Evolutionary conservation across 2,888 invertebrate species (phyloP), one percentile per base, ranked within the genome.

Genomic region (Pseudolycoriella hygida): DNA sequence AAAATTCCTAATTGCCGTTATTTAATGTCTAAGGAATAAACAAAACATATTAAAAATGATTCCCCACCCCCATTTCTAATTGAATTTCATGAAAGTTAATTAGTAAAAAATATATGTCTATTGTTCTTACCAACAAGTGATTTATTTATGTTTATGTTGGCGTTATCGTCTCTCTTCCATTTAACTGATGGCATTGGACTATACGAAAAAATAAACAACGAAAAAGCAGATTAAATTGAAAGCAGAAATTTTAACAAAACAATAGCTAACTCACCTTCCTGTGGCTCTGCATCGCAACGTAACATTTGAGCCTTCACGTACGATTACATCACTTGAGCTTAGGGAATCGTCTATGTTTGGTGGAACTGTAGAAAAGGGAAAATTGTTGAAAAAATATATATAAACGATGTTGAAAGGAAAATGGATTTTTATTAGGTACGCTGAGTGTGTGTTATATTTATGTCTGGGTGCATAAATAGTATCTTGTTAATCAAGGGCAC

Each of bases 311-410:
- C 83, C 84, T 71, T 90, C 90, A 50, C 88, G 75, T 51, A 88
- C 87, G 60, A 89, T 89, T 55, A 86, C 84, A 68, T 90, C 90
- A 61, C 87, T 87, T 58, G 88, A 88, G 63, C 87, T 87, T 65
- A 82, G 71, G 50, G 85, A 80, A 70, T 90, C 89, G 67, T 88
- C 87, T 63, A 90, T 89, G 64, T 86, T 85, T 48, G 90, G 90
- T 45, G 90, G 89, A 55, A 90, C 90, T 90, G 74, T 40, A 69
- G 25, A 25, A n/a, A n/a, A 25, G 25, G 25, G 25, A 25, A 25
- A 25, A 68, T 56, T 25, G 25, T 25, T 25, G 4, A 25, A 25
- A 25, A 25, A 37, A 37, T 8, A 37, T 37, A 37, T 37, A 37
- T 25, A 25, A 25, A 25, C 25, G 25, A 25, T 25, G 25, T 25